phyloP scores from a whole-genome alignment of 2,113 vertebrate genomes.

The Castor canadensis region DNA sequence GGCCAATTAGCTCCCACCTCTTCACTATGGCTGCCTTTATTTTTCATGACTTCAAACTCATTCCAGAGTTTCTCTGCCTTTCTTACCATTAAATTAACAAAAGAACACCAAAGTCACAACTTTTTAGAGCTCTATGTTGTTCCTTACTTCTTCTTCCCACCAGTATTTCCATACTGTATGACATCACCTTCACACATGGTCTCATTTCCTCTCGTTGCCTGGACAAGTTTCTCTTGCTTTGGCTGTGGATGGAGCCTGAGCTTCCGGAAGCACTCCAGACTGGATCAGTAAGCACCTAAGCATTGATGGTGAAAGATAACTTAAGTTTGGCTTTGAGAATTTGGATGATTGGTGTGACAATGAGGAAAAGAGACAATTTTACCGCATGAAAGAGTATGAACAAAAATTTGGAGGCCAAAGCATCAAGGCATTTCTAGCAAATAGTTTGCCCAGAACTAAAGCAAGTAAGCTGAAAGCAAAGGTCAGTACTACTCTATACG shows the following conservation, averaged over 20 bases:
- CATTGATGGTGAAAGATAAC: background rate
- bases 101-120: accelerated
- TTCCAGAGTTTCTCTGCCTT: background rate
- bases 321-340: background rate
- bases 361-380: background rate
- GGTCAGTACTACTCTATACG: background rate
- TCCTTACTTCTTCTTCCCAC: background rate
- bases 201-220: background rate
- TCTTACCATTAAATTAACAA: background rate
- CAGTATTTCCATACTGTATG: accelerated
- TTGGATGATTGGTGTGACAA: background rate
- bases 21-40: background rate
- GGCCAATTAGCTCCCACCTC: background rate
- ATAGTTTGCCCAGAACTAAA: background rate
- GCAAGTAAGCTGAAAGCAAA: background rate
- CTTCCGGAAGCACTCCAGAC: no score
- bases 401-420: background rate
- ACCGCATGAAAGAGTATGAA: background rate
- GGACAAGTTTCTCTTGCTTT: background rate
- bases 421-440: background rate
- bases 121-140: no score
- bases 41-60: background rate
- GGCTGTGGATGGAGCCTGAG: background rate
- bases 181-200: no score
- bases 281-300: background rate